A percentile compares a stretch with the other conserved stretches of the same genome.
Conservation (phyloP, 2,113 vertebrate species). For the Tragelaphus imberbis region DNA sequence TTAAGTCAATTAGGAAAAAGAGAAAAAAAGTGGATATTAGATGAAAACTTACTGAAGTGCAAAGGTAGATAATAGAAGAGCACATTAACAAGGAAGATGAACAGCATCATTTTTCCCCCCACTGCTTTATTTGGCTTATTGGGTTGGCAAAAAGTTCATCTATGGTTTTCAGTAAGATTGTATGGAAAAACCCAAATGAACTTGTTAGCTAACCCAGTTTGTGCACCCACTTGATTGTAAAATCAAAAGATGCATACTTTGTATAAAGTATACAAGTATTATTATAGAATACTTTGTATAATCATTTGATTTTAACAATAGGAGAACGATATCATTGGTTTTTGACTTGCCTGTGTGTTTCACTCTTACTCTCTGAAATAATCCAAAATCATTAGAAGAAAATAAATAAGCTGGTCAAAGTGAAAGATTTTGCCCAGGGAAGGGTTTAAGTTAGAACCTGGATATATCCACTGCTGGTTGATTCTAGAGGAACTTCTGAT, state of each 20-base stretch:
- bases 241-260: not conserved
- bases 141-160: not conserved
- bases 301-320: not conserved
- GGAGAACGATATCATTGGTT: not conserved
- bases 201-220: not conserved
- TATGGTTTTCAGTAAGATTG: not conserved
- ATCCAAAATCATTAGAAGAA: not conserved
- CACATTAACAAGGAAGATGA: not conserved
- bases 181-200: not conserved
- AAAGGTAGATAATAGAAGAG: too few species aligned
- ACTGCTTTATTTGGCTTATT: not conserved
- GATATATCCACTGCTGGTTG: not conserved
- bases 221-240: not conserved
- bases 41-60: not conserved
- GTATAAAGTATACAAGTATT: not conserved
- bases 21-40: not conserved
- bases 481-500: not conserved
- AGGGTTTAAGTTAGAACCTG: not conserved
- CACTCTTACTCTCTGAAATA: not conserved
- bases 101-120: rapidly evolving
- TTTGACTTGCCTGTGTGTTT: not conserved
- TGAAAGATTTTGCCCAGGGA: not conserved
- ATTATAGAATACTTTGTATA: not conserved
- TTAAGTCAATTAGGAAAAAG: not conserved
- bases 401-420: not conserved